phyloP scores from a whole-genome alignment of 2,113 vertebrate genomes.

The Solenodon paradoxus region DNA sequence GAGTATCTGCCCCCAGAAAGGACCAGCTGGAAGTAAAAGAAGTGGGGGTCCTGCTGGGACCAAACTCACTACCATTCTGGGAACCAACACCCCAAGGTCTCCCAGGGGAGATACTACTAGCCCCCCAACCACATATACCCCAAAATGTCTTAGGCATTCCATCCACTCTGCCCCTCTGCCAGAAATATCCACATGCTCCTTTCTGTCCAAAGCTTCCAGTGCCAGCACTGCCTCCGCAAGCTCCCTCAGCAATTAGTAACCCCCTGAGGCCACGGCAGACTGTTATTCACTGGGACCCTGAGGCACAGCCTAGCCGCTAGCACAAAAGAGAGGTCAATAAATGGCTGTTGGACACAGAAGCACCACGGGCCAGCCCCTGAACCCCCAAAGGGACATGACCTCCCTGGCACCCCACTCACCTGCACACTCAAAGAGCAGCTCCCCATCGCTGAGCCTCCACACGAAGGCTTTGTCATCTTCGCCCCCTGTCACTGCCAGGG shows the following conservation, averaged over 20 bases:
- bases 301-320: neutral
- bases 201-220: neutral
- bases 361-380: neutral
- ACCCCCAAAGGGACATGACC: neutral
- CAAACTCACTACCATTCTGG: neutral
- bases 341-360: neutral
- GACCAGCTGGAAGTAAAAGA: neutral
- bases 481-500: slow-evolving; percentile 91
- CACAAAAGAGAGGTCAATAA: neutral
- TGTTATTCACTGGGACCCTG: neutral
- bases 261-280: neutral
- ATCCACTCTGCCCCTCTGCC: neutral
- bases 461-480: slow-evolving; percentile 96
- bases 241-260: neutral
- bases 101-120: neutral
- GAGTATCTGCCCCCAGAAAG: neutral
- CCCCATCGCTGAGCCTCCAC: slow-evolving; percentile 92
- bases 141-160: neutral
- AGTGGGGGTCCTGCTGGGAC: neutral
- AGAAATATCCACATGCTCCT: neutral
- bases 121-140: neutral
- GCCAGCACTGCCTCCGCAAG: neutral
- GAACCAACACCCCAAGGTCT: neutral
- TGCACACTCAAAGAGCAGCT: slow-evolving; percentile 92
- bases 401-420: slow-evolving; percentile 81